These are phyloP conservation scores for Neosilurus mollespiculum DNA, from an alignment of 2,797 vertebrate species.

Conservation along the genomic window DNA sequence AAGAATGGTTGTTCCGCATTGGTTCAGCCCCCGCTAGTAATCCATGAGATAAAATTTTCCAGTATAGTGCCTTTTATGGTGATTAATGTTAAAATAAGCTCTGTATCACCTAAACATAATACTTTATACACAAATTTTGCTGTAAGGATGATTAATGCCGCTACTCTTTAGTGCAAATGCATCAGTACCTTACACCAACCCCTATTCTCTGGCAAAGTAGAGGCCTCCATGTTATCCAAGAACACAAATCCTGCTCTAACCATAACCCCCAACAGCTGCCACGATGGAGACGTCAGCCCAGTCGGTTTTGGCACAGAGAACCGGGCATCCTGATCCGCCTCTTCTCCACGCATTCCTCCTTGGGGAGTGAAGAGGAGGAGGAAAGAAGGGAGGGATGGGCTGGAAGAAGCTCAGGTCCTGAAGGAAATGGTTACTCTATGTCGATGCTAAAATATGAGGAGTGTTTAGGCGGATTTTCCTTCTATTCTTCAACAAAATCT, in stretches of 20 bases:
- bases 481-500: background rate
- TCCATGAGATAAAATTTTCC: too few species aligned
- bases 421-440: conserved; percentile 26
- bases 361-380: conserved; percentile 19
- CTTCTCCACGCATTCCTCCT: conserved; percentile 42
- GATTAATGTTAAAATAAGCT: too few species aligned
- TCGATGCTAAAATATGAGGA: conserved; percentile 12
- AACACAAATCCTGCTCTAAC: conserved; percentile 34
- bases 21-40: too few species aligned
- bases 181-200: background rate
- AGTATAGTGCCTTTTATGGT: too few species aligned
- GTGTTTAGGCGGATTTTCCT: conserved; percentile 26
- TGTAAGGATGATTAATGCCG: too few species aligned
- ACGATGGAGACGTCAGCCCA: conserved; percentile 38
- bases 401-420: background rate
- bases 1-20: too few species aligned
- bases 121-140: too few species aligned
- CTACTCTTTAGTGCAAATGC: background rate
- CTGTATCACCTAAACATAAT: too few species aligned
- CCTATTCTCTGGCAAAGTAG: conserved; percentile 17
- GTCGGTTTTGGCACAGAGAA: conserved; percentile 41
- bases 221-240: conserved; percentile 35
- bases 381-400: conserved; percentile 15
- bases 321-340: conserved; percentile 24
- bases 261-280: conserved; percentile 45